phyloP scores from a whole-genome alignment of 2,888 invertebrate genomes.

The Acleris cristana region DNA sequence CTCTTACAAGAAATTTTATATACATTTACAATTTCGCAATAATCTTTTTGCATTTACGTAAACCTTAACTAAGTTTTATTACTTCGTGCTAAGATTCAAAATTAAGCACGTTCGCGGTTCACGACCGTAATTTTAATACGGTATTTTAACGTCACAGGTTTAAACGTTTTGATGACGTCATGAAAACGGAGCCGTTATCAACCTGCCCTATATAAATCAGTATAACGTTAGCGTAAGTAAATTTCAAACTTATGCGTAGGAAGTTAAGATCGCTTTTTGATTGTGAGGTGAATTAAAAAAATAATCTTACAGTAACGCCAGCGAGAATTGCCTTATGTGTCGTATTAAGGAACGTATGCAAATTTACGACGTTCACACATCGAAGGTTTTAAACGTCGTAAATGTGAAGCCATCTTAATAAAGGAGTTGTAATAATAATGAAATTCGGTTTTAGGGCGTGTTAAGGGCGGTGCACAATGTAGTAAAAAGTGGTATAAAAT shows the following conservation, averaged over 20 bases:
- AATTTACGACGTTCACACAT: slow-evolving; percentile 40
- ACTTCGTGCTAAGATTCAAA: slow-evolving; percentile 5
- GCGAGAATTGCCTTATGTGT: slow-evolving; percentile 50
- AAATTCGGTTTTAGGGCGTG: slow-evolving; percentile 24
- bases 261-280: slow-evolving; percentile 35
- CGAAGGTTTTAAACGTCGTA: slow-evolving; percentile 23
- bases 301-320: slow-evolving; percentile 41
- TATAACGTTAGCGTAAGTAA: slow-evolving; percentile 35
- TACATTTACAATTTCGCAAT: not conserved
- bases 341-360: slow-evolving; percentile 51
- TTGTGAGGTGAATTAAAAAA: slow-evolving; percentile 39
- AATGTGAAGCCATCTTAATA: slow-evolving; percentile 30
- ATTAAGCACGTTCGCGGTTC: not conserved
- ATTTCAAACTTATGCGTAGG: slow-evolving; percentile 38
- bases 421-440: slow-evolving; percentile 36
- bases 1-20: too few relatives aligned
- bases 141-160: slow-evolving; percentile 55
- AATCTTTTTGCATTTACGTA: not conserved
- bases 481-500: slow-evolving; percentile 12
- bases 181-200: slow-evolving; percentile 66
- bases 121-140: slow-evolving; percentile 12
- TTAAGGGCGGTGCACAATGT: slow-evolving; percentile 11
- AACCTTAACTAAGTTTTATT: slow-evolving; percentile 1
- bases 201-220: slow-evolving; percentile 63
- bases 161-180: slow-evolving; percentile 71